These are phyloP conservation scores for Onthophagus taurus DNA, from an alignment of 1,140 invertebrate species.

Conservation along the genomic window DNA sequence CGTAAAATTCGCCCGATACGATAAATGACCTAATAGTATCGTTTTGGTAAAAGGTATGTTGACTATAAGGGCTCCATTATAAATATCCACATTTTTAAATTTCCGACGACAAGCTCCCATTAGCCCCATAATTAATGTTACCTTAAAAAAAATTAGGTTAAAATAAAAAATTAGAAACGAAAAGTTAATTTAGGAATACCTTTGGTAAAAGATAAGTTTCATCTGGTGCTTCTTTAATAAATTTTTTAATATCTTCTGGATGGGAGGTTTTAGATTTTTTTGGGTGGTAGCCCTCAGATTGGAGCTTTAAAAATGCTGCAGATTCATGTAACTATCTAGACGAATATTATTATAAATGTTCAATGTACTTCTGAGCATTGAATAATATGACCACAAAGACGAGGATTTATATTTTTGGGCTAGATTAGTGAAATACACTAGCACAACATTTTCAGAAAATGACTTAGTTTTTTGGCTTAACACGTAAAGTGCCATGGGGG, in stretches of 20 bases:
- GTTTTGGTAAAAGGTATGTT: too few species aligned
- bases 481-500: too few species aligned
- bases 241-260: background rate
- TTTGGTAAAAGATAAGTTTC: too few species aligned
- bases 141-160: too few species aligned
- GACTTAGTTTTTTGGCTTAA: background rate
- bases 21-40: too few species aligned
- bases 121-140: too few species aligned
- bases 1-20: too few species aligned
- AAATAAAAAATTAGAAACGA: too few species aligned
- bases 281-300: conserved; percentile 2
- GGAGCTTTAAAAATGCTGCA: conserved; percentile 9
- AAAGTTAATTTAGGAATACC: too few species aligned
- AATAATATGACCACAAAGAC: conserved; percentile 10
- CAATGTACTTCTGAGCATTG: conserved; percentile 3
- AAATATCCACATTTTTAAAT: too few species aligned
- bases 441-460: conserved; percentile 10
- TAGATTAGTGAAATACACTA: conserved; percentile 9
- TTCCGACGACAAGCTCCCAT: too few species aligned
- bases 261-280: conserved; percentile 11
- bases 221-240: background rate
- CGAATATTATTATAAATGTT: conserved; percentile 9
- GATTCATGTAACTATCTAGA: conserved; percentile 6
- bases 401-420: conserved; percentile 7
- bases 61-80: too few species aligned